Percentiles rank a stretch among this genome's conserved stretches.
Evolutionary conservation across 2,113 vertebrate genomes (phyloP).

Genomic region (Syrrhaptes paradoxus): DNA sequence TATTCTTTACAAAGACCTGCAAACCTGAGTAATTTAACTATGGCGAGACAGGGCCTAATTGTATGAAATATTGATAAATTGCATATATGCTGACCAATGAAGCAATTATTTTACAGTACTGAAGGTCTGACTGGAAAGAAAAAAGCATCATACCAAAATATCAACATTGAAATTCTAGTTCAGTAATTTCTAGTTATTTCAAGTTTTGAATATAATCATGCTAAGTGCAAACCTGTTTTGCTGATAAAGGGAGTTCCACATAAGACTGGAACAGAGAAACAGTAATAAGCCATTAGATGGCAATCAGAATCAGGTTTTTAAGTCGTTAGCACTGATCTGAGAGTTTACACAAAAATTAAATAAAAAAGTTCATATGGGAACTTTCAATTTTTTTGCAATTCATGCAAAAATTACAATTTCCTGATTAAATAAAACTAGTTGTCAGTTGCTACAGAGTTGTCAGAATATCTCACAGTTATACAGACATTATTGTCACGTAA

Average conservation of each 20-base stretch:
- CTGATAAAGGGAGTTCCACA: neutral
- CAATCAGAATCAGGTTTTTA: neutral
- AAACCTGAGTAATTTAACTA: neutral
- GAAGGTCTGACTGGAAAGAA: neutral
- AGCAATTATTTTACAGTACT: neutral
- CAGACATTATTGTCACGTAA: neutral
- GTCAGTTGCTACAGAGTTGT: neutral
- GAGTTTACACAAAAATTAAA: neutral
- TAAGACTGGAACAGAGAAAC: neutral
- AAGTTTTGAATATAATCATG: neutral
- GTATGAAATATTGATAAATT: neutral
- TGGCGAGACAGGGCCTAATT: neutral
- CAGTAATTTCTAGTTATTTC: neutral
- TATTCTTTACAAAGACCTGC: neutral
- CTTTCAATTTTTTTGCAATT: neutral
- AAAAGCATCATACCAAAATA: neutral
- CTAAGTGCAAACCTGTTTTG: neutral
- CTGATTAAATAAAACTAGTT: neutral
- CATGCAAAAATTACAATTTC: neutral
- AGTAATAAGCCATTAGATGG: neutral
- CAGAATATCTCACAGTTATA: neutral
- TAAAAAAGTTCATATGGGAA: neutral
- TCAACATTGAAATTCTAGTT: neutral
- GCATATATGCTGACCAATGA: neutral
- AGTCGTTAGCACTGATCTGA: neutral